Evolutionary conservation across 2,888 invertebrate species (phyloP).

Genomic region (Tipula vernalis): DNA sequence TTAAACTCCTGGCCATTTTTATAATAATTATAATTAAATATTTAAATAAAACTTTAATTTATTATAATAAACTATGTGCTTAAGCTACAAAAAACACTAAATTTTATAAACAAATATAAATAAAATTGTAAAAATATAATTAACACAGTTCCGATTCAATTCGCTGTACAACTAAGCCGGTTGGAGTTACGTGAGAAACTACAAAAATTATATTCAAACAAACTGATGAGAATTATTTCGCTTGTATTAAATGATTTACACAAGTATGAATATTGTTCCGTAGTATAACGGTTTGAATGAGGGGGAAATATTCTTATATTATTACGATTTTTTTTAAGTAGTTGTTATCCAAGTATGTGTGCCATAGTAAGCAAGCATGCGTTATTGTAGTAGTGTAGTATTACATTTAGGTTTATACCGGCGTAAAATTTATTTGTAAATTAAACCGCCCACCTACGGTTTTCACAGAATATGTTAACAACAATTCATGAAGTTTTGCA

Average conservation of each 20-base stretch:
- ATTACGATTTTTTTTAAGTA: not conserved
- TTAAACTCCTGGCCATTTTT: slow-evolving; percentile 14
- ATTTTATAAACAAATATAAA: not conserved
- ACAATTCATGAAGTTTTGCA: too few species aligned
- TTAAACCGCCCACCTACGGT: not conserved
- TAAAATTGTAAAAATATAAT: not conserved
- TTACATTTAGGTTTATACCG: not conserved
- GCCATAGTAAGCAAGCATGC: not conserved
- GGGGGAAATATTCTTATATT: not conserved
- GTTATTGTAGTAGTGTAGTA: not conserved
- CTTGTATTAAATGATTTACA: not conserved
- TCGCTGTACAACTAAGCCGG: not conserved
- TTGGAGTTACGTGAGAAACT: slow-evolving; percentile 11
- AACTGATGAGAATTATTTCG: not conserved
- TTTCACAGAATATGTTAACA: too few species aligned
- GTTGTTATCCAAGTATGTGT: not conserved
- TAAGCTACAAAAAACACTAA: not conserved
- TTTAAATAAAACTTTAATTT: not conserved
- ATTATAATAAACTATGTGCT: not conserved
- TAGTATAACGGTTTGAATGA: not conserved
- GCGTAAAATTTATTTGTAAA: not conserved
- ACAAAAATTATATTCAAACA: not conserved
- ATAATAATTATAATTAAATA: not conserved
- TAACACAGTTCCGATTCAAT: not conserved
- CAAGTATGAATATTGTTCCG: not conserved